These are phyloP conservation scores for Diaperis boleti DNA, from an alignment of 2,888 invertebrate species.

Conservation along the genomic window DNA sequence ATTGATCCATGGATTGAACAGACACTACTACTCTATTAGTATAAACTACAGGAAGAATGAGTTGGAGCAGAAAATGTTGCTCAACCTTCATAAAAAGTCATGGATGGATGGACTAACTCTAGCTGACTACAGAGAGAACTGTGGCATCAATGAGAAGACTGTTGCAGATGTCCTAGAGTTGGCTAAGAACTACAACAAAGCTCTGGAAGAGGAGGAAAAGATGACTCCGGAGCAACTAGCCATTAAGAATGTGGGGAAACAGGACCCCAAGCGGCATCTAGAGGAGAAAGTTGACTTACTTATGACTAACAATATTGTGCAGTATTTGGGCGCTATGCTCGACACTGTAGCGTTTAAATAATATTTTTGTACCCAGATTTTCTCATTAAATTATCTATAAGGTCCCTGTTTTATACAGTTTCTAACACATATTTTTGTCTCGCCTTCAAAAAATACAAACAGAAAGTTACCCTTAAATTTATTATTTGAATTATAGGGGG, in stretches of 20 bases:
- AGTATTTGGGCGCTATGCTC: conserved; percentile 96
- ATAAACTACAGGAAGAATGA: conserved; percentile 99
- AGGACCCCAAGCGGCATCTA: conserved; percentile 98
- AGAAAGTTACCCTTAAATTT: too few species aligned
- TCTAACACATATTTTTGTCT: too few species aligned
- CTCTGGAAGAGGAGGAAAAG: conserved; percentile 98
- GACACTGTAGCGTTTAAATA: conserved; percentile 93
- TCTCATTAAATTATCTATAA: conserved; percentile 12
- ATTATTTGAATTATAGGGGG: too few species aligned
- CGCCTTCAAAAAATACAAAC: too few species aligned
- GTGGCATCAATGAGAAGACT: conserved; percentile 92
- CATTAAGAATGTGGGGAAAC: conserved; percentile 99
- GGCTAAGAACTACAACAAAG: conserved; percentile 92
- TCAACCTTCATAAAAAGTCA: conserved; percentile 98
- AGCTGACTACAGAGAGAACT: conserved; percentile 93
- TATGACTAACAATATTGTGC: conserved; percentile 98
- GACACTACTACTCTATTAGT: conserved; percentile 99
- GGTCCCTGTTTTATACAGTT: conserved; percentile 19
- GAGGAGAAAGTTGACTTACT: conserved; percentile 98
- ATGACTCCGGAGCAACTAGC: conserved; percentile 99
- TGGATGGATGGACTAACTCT: conserved; percentile 97
- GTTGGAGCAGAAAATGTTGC: conserved; percentile 98
- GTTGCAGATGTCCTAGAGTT: conserved; percentile 97
- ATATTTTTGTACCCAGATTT: conserved; percentile 24
- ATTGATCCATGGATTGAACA: conserved; percentile 96